These are phyloP conservation scores for Peromyscus maniculatus DNA, from an alignment of 2,113 vertebrate genomes.

Conservation along the genomic window DNA sequence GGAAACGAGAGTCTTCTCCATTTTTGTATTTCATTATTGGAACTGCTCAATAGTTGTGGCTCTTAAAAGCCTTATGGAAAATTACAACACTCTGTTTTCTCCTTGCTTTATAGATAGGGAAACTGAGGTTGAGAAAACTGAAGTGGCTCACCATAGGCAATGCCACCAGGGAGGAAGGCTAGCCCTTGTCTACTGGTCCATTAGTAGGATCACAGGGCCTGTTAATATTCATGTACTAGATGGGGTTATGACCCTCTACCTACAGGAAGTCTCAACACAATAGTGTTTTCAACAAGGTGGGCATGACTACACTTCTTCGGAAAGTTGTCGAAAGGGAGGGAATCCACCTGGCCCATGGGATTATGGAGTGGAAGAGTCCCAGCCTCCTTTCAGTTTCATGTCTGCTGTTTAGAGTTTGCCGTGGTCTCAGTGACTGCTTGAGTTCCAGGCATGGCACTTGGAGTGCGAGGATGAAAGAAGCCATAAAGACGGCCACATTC, in stretches of 20 bases:
- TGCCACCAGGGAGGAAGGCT: not conserved
- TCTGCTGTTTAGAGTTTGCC: not conserved
- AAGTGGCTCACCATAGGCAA: not conserved
- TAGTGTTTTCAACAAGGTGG: not conserved
- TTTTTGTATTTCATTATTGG: slow-evolving; percentile 28
- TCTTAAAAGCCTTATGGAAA: slow-evolving; percentile 1
- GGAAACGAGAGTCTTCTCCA: slow-evolving; percentile 14
- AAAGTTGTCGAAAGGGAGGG: not conserved
- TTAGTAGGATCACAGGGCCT: not conserved
- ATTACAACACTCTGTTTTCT: not conserved
- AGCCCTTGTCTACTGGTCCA: not conserved
- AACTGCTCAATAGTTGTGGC: not conserved
- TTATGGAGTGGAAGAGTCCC: not conserved
- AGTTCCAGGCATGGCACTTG: slow-evolving; percentile 18
- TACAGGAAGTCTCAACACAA: not conserved
- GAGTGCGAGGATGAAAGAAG: not conserved
- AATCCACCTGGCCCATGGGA: not conserved
- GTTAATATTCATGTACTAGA: not conserved
- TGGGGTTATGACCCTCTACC: not conserved
- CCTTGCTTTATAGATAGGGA: not conserved
- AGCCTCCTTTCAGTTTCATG: not conserved
- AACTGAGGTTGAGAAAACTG: not conserved
- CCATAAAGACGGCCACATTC: not conserved
- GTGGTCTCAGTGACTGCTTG: not conserved
- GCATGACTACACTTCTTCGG: not conserved